Evolutionary conservation across 1,140 invertebrate genomes (phyloP).

Genomic region (Leptinotarsa defecta): DNA sequence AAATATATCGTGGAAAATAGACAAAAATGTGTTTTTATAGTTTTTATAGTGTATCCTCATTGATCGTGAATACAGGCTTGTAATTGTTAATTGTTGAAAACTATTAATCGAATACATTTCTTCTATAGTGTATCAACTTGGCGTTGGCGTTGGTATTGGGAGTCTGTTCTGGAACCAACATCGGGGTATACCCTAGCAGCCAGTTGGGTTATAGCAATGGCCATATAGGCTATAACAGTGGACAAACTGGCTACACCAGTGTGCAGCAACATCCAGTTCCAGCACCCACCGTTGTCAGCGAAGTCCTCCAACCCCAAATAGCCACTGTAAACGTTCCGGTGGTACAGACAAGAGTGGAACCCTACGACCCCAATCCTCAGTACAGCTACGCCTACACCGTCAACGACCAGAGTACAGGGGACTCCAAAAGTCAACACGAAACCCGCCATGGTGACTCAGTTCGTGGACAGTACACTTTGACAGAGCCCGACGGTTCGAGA

Average conservation of each 20-base stretch:
- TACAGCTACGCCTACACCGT: constrained; percentile 76
- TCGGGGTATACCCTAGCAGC: background rate
- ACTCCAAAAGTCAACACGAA: constrained; percentile 66
- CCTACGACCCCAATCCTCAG: constrained; percentile 62
- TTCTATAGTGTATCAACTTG: background rate
- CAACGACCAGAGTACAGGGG: constrained; percentile 71
- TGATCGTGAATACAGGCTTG: no score
- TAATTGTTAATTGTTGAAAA: no score
- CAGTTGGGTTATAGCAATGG: background rate
- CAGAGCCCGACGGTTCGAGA: constrained; percentile 59
- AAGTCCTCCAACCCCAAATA: background rate
- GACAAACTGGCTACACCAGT: constrained; percentile 4
- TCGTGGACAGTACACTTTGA: constrained; percentile 53
- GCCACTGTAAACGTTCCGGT: constrained; percentile 44
- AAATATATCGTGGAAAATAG: no score
- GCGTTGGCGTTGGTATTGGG: background rate
- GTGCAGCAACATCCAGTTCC: background rate
- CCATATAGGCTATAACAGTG: background rate
- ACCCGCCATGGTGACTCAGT: constrained; percentile 59
- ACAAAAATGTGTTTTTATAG: no score
- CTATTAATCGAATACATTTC: background rate
- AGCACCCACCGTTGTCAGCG: background rate
- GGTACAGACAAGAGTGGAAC: constrained; percentile 59
- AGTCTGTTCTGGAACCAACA: constrained; percentile 5
- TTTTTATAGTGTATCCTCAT: no score